A percentile compares a stretch with the other conserved stretches of the same genome.
These are phyloP conservation scores for Cromileptes altivelis DNA, from an alignment of 2,113 vertebrate genomes.

Conservation along the genomic window DNA sequence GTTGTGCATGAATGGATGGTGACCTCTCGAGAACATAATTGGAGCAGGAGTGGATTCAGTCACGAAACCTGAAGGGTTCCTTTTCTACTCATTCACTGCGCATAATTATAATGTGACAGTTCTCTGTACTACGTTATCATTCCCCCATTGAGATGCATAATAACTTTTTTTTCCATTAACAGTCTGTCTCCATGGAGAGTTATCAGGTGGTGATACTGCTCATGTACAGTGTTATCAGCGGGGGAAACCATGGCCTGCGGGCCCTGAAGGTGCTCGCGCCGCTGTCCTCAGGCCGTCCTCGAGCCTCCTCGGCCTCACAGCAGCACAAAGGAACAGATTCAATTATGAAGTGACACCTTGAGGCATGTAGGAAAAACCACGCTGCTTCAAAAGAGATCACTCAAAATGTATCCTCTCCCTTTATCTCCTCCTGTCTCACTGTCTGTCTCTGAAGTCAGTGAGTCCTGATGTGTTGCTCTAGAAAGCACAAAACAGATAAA, in stretches of 20 bases:
- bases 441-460: slow-evolving; percentile 12
- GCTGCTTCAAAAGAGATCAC: slow-evolving; percentile 55
- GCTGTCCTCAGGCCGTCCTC: slow-evolving; percentile 39
- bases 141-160: slow-evolving; percentile 63
- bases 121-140: slow-evolving; percentile 49
- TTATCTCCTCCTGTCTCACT: slow-evolving; percentile 45
- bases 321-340: slow-evolving; percentile 64
- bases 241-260: background rate
- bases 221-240: slow-evolving; percentile 31
- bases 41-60: slow-evolving; percentile 40
- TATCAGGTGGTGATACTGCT: slow-evolving; percentile 49
- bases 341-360: slow-evolving; percentile 65
- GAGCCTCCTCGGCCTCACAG: slow-evolving; percentile 31
- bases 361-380: slow-evolving; percentile 43
- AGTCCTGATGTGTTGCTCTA: slow-evolving; percentile 7
- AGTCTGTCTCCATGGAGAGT: slow-evolving; percentile 46
- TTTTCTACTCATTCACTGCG: slow-evolving; percentile 39
- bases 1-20: slow-evolving; percentile 46
- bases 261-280: slow-evolving; percentile 27
- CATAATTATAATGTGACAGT: slow-evolving; percentile 71
- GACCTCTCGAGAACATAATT: slow-evolving; percentile 56
- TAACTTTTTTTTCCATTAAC: slow-evolving; percentile 68
- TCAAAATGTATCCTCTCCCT: slow-evolving; percentile 24
- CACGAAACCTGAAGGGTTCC: slow-evolving; percentile 52
- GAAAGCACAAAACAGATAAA: slow-evolving; percentile 25